Base-by-base conservation (phyloP, 2,113 vertebrate species). In the Monarcha castaneiventris region DNA sequence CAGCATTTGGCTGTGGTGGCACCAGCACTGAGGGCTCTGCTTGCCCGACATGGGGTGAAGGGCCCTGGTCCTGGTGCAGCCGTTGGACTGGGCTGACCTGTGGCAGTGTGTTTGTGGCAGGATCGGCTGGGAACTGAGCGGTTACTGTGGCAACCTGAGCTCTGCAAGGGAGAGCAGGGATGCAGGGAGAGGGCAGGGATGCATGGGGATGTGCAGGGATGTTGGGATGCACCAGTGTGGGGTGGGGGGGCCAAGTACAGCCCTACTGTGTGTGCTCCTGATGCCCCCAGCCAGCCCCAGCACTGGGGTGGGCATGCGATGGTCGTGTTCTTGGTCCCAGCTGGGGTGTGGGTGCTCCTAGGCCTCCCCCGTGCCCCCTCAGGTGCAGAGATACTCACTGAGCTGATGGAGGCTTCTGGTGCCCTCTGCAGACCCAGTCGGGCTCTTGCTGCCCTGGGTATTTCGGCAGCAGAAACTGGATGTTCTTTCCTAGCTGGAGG, bases 191-290 rank as follows among this genome's bases (percentile, higher is more conserved):
- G 80, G 13, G 3, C 48, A 79, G 52, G 30, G 35, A 27, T 72
- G 62, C 32, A 7, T 15, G 74, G 64, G 23, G 64, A 54, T 54
- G 56, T 48, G n/a, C 56, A 71, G 62, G 29, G 92, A 75, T 56
- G 58, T 2, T 0, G 1, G 4, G 37, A 63, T 56, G 83, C 74
- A 33, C 13, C 8, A 2, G 6, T 0, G 0, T 0, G 4, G 66
- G n/a, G 20, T 2, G 35, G 43, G 56, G 29, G 29, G 49, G 11
- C 11, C 18, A 4, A 33, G 23, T 1, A 10, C 81, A 81, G 41
- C 67, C 23, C 52, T 0, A 0, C 10, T 44, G 32, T 6, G 3
- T 29, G 37, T 0, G 0, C 37, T 82, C 18, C 41, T n/a, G 27
- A 3, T 30, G 43, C 21, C 54, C 21, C 21, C 69, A 35, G 32